Base-by-base conservation (phyloP, 2,113 vertebrate genomes). In the Serinus canaria region DNA sequence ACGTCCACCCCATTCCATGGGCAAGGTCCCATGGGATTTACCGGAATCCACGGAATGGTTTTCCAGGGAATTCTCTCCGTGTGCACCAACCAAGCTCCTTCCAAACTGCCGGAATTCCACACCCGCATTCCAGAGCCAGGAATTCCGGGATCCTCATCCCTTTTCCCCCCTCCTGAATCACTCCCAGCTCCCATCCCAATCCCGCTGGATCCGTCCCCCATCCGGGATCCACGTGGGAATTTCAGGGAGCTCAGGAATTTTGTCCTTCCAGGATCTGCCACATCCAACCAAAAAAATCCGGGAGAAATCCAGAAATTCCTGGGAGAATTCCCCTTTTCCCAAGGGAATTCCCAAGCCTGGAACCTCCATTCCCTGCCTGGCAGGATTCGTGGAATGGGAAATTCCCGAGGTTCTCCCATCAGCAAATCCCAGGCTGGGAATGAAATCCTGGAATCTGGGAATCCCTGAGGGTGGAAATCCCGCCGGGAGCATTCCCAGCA, bases 351-450 rank as follows among this genome's bases (percentile, higher is more conserved):
- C 56, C 3, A 1, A 10, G 1, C 33, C 46, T 6, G 25, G 24
- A 41, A 70, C 27, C 41, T 14, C 55, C 17, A 11, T 18, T 52
- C 59, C 15, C 17, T 13, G 53, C 50, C 31, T 7, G 21, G 8
- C 11, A 9, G 35, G 49, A 15, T 23, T 37, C 0, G 1, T 6
- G 39, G 37, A 25, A 17, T 3, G 11, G 1, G 14, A 30, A 58
- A 81, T 68, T 58, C 43, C 78, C 1, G 0, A 39, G 11, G 14
- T 47, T 68, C 10, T 46, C 41, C 77, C 2, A 0, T 53, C 30
- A 22, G 47, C 14, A 12, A 4, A 46, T 80, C 33, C 21, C 0
- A 0, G n/a, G 8, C 2, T 58, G n/a, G 43, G 30, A 49, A 23
- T 7, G 39, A 14, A 75, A 30, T 56, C 60, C 21, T 2, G 28